Conservation (phyloP, 2,113 vertebrate genomes). For the Leucopternis melanops region DNA sequence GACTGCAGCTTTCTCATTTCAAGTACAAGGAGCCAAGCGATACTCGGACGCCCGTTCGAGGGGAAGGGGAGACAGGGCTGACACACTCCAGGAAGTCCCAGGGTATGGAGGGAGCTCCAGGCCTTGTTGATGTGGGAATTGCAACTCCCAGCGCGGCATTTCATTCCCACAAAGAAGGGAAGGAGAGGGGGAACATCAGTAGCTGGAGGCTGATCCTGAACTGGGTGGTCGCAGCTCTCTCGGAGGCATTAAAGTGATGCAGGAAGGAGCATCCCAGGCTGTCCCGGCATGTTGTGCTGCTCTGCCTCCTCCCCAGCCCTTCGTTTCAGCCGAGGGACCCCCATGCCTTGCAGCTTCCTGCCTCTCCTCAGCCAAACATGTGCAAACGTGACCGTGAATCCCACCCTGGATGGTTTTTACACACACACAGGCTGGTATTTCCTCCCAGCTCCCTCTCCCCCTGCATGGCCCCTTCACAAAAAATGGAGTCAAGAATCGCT, state of each 20-base stretch:
- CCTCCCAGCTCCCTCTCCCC: not conserved
- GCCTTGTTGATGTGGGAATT: not conserved
- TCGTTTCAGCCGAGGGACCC: not conserved
- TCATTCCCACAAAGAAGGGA: not conserved
- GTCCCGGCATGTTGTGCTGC: not conserved
- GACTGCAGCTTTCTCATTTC: not conserved
- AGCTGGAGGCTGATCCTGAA: not conserved
- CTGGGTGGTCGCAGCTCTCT: rapidly evolving
- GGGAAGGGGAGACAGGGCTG: not conserved
- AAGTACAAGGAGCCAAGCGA: not conserved
- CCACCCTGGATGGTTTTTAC: not conserved
- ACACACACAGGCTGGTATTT: slow-evolving; percentile 17
- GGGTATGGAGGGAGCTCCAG: not conserved
- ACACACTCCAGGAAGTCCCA: not conserved
- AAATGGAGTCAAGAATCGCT: not conserved
- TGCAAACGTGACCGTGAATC: not conserved
- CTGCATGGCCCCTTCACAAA: not conserved
- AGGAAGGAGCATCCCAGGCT: not conserved
- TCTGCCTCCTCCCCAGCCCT: not conserved
- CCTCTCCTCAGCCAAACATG: not conserved
- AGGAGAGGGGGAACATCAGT: rapidly evolving
- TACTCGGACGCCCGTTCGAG: rapidly evolving
- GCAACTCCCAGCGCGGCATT: not conserved
- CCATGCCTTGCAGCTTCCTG: not conserved
- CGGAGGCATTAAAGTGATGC: rapidly evolving